phyloP scores from a whole-genome alignment of 1,140 invertebrate species.

The Trichonephila clavipes region DNA sequence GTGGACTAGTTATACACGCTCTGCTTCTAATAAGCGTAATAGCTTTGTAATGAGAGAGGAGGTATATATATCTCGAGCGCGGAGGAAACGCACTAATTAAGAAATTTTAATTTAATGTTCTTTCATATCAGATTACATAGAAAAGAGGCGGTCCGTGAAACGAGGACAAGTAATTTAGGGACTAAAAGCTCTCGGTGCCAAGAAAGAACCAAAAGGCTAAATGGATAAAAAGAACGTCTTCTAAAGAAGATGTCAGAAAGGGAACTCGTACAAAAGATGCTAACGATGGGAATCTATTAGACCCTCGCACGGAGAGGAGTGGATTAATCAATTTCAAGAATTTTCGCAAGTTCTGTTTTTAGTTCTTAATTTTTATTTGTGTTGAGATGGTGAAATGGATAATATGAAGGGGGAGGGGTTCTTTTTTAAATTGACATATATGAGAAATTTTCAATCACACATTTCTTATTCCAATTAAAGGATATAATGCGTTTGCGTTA shows the following conservation, averaged over 20 bases:
- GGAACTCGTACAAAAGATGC: conserved; percentile 34
- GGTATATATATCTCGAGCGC: conserved; percentile 60
- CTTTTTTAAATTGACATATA: too few species aligned
- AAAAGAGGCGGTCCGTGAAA: conserved; percentile 53
- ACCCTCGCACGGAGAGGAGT: neutral
- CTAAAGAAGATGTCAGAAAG: neutral
- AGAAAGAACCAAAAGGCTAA: conserved; percentile 59
- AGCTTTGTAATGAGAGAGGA: conserved; percentile 75
- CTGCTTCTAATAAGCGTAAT: conserved; percentile 74
- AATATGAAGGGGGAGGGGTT: too few species aligned
- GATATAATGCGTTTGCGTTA: too few species aligned
- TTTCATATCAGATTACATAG: conserved; percentile 70
- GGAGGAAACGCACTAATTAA: conserved; percentile 66
- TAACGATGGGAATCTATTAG: conserved; percentile 15
- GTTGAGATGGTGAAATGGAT: too few species aligned
- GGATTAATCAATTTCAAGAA: neutral
- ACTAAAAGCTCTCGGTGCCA: conserved; percentile 53
- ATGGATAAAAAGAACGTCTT: conserved; percentile 24
- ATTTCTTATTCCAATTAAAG: too few species aligned
- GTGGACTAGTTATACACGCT: conserved; percentile 75
- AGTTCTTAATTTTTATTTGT: too few species aligned
- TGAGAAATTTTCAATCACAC: too few species aligned
- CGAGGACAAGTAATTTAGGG: conserved; percentile 48
- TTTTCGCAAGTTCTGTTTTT: neutral
- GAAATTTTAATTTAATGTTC: conserved; percentile 77